Conservation (phyloP, 1,140 invertebrate genomes). For the Cherax destructor region DNA sequence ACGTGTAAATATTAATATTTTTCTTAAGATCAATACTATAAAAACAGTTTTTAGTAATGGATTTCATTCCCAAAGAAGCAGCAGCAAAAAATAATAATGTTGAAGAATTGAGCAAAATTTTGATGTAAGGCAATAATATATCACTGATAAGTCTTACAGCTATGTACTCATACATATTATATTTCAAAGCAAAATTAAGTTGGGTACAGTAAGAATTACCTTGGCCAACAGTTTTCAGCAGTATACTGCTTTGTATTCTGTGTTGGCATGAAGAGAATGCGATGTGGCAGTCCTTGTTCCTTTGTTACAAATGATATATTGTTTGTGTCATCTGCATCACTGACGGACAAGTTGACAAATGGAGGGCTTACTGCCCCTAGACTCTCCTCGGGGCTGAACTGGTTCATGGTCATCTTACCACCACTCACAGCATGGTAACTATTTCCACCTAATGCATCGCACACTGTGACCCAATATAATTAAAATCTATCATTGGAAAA, state of each 20-base stretch:
- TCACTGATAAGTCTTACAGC: too few relatives aligned
- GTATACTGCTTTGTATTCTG: slow-evolving; percentile 44
- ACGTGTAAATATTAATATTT: too few relatives aligned
- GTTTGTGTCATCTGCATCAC: slow-evolving; percentile 27
- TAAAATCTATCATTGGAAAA: neutral
- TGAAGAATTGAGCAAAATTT: too few relatives aligned
- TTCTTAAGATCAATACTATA: too few relatives aligned
- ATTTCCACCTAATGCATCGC: slow-evolving; percentile 36
- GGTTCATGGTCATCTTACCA: slow-evolving; percentile 17
- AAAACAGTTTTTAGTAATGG: too few relatives aligned
- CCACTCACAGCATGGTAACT: slow-evolving; percentile 41
- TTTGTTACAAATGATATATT: neutral
- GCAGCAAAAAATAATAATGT: too few relatives aligned
- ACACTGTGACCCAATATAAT: slow-evolving; percentile 27
- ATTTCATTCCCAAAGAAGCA: too few relatives aligned
- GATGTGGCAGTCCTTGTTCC: neutral
- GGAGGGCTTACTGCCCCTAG: neutral
- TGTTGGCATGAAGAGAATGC: slow-evolving; percentile 53
- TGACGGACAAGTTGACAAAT: neutral
- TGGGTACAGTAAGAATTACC: slow-evolving; percentile 19
- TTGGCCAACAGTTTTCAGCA: slow-evolving; percentile 38
- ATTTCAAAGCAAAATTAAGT: too few relatives aligned
- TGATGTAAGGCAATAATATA: too few relatives aligned
- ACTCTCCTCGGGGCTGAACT: slow-evolving; percentile 15
- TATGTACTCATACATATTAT: too few relatives aligned